A percentile compares a stretch with the other conserved stretches of the same genome.
These are phyloP conservation scores for Amphipyra tragopoginis DNA, from an alignment of 2,888 invertebrate species.

Conservation along the genomic window DNA sequence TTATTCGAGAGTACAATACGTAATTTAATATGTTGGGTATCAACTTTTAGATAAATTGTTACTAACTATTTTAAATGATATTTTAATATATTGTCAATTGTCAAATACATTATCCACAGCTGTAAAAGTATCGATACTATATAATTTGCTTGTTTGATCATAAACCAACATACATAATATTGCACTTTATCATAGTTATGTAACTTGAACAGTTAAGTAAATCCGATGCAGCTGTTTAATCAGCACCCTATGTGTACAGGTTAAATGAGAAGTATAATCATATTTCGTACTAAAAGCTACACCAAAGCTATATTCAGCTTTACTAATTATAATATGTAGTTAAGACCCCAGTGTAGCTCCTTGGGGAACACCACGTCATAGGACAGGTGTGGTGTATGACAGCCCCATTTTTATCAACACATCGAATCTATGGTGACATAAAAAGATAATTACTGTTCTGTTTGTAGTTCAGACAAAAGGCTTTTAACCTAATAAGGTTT, in stretches of 20 bases:
- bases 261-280: not conserved
- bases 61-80: too few species aligned
- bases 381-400: constrained; percentile 62
- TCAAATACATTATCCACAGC: too few species aligned
- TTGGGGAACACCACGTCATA: constrained; percentile 62
- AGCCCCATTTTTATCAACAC: constrained; percentile 59
- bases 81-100: too few species aligned
- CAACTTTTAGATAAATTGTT: too few species aligned
- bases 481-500: constrained; percentile 70
- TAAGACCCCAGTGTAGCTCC: constrained; percentile 60
- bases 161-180: too few species aligned
- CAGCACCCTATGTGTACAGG: not conserved
- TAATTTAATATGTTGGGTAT: too few species aligned
- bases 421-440: constrained; percentile 65
- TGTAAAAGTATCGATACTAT: too few species aligned
- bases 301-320: constrained; percentile 46
- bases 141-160: too few species aligned
- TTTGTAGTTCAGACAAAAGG: constrained; percentile 52
- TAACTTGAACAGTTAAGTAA: too few species aligned
- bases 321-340: constrained; percentile 57
- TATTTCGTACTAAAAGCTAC: constrained; percentile 28
- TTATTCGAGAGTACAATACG: too few species aligned
- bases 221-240: not conserved
- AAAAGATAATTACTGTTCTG: constrained; percentile 66
- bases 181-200: too few species aligned